A percentile compares a stretch with the other conserved stretches of the same genome.
Evolutionary conservation across 2,113 vertebrate species (phyloP).

Genomic region (Atherinomorus stipes): DNA sequence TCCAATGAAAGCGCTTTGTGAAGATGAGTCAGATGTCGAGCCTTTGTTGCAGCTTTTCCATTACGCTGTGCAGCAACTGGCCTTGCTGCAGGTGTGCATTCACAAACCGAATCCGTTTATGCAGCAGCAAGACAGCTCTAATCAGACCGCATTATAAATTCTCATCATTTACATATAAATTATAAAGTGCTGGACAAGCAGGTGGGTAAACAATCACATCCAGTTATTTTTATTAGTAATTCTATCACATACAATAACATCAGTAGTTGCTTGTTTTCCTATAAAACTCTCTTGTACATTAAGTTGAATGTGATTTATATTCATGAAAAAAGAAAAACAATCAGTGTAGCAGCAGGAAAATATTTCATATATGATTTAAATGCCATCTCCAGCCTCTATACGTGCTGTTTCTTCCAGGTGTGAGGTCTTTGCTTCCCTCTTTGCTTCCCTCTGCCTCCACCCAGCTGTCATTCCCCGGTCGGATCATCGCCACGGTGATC

Average conservation of each 20-base stretch:
- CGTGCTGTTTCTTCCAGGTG: background rate
- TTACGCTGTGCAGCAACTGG: conserved; percentile 29
- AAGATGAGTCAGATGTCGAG: conserved; percentile 49
- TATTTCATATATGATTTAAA: background rate
- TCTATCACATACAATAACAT: background rate
- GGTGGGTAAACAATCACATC: background rate
- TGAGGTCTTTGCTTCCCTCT: background rate
- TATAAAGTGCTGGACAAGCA: background rate
- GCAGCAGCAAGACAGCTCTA: background rate
- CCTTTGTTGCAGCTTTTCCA: conserved; percentile 48
- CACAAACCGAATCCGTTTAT: conserved; percentile 14
- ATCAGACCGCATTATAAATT: conserved; percentile 1
- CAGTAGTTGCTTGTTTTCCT: too few species aligned
- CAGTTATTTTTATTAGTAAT: background rate
- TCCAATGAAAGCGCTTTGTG: conserved; percentile 24
- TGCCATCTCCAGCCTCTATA: background rate
- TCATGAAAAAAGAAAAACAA: too few species aligned
- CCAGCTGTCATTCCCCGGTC: conserved; percentile 23
- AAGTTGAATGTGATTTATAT: too few species aligned
- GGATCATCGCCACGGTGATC: conserved; percentile 23
- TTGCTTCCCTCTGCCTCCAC: conserved; percentile 27
- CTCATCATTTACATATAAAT: conserved; percentile 7
- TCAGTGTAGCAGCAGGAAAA: too few species aligned
- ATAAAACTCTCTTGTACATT: too few species aligned
- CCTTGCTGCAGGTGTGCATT: conserved; percentile 16